phyloP scores from a whole-genome alignment of 2,113 vertebrate species.

The Suricata suricatta region DNA sequence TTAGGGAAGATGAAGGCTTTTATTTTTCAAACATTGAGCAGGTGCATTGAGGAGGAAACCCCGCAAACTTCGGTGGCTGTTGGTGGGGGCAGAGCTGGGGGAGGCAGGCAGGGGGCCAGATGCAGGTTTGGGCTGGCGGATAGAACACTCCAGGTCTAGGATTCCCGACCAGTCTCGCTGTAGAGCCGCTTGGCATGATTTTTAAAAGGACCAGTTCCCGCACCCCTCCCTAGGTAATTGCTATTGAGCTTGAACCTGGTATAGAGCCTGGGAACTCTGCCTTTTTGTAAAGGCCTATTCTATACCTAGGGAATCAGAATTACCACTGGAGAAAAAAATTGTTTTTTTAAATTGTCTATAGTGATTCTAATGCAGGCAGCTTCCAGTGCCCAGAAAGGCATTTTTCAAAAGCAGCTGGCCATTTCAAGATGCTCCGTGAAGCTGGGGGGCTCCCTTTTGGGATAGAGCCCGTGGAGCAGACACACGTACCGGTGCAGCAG shows the following conservation, averaged over 20 bases:
- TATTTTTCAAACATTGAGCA: conserved; percentile 54
- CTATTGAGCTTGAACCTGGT: not conserved
- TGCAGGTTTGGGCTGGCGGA: not conserved
- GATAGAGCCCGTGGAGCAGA: no score
- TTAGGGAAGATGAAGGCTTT: conserved; percentile 41
- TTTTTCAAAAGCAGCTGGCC: not conserved
- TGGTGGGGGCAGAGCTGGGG: not conserved
- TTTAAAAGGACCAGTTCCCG: not conserved
- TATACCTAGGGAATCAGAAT: not conserved
- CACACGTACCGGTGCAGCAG: accelerated
- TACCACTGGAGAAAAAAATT: not conserved
- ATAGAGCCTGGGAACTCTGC: not conserved
- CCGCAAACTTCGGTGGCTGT: not conserved
- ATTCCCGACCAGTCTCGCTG: not conserved
- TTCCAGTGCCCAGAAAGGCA: not conserved
- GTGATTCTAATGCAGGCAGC: not conserved
- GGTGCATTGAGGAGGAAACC: conserved; percentile 29
- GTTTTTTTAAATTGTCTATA: not conserved
- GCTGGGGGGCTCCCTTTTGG: not conserved
- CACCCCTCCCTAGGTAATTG: not conserved
- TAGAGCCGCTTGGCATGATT: not conserved
- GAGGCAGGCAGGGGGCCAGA: no score
- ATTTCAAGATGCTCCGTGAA: not conserved
- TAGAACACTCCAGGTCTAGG: not conserved
- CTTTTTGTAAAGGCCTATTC: not conserved